These are phyloP conservation scores for Physeter macrocephalus DNA, from an alignment of 2,113 vertebrate genomes.

Conservation along the genomic window DNA sequence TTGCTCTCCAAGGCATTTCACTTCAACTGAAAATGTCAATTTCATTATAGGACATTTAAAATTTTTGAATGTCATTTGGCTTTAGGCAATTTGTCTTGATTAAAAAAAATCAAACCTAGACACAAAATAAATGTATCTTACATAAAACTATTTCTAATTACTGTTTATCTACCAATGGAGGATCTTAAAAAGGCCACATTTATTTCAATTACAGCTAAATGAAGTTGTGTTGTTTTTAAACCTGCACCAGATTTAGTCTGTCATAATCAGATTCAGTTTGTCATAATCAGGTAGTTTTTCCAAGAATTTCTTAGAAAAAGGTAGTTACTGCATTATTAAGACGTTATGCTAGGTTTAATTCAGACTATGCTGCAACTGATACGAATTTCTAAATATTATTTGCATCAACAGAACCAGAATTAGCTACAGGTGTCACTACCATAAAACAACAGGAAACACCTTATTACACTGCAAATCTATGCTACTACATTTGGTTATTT, in stretches of 20 bases:
- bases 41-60: conserved; percentile 50
- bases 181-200: background rate
- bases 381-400: background rate
- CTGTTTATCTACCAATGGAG: background rate
- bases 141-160: conserved; percentile 40
- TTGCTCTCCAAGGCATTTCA: conserved; percentile 17
- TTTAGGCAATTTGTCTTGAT: conserved; percentile 16
- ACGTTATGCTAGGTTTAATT: background rate
- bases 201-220: conserved; percentile 18
- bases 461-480: background rate
- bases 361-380: background rate
- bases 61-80: conserved; percentile 2
- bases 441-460: background rate
- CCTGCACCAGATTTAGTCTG: conserved; percentile 14
- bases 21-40: conserved; percentile 47
- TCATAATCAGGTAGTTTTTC: background rate
- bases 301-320: conserved; percentile 40
- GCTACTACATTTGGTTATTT: background rate
- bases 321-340: background rate
- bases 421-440: background rate
- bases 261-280: background rate
- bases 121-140: conserved; percentile 1
- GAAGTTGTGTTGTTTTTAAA: conserved; percentile 26
- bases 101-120: conserved; percentile 35
- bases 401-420: conserved; percentile 14